These are phyloP conservation scores for Lamellibrachia satsuma DNA, from an alignment of 2,888 invertebrate genomes.

Conservation along the genomic window DNA sequence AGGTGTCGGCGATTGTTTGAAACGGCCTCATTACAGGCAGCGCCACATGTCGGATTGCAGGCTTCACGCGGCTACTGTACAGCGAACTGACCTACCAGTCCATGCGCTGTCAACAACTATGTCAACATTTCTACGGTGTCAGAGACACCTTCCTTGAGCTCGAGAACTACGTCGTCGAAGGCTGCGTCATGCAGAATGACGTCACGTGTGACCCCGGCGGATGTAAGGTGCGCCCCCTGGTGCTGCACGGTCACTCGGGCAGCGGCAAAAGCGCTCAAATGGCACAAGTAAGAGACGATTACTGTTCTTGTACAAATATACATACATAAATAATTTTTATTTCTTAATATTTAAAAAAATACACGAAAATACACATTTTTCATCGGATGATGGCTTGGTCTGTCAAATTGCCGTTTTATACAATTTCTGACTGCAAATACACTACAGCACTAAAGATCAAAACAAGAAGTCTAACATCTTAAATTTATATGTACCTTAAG, in stretches of 20 bases:
- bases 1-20: not conserved
- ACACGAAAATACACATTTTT: too few species aligned
- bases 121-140: not conserved
- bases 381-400: too few species aligned
- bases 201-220: not conserved
- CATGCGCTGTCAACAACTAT: not conserved
- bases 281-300: not conserved
- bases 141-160: not conserved
- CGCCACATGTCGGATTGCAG: not conserved
- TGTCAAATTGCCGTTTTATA: too few species aligned
- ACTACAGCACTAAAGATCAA: too few species aligned
- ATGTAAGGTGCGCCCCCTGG: not conserved
- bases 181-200: slow-evolving; percentile 3
- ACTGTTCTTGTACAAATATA: not conserved
- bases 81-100: not conserved
- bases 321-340: not conserved
- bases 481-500: not conserved
- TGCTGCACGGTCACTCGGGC: not conserved
- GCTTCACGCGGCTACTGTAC: not conserved
- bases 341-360: too few species aligned
- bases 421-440: too few species aligned
- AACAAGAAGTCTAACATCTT: not conserved
- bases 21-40: not conserved
- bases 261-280: not conserved
- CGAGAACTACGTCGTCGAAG: not conserved